Conservation (phyloP, 2,888 invertebrate genomes). For the Hirudinaria manillensis region DNA sequence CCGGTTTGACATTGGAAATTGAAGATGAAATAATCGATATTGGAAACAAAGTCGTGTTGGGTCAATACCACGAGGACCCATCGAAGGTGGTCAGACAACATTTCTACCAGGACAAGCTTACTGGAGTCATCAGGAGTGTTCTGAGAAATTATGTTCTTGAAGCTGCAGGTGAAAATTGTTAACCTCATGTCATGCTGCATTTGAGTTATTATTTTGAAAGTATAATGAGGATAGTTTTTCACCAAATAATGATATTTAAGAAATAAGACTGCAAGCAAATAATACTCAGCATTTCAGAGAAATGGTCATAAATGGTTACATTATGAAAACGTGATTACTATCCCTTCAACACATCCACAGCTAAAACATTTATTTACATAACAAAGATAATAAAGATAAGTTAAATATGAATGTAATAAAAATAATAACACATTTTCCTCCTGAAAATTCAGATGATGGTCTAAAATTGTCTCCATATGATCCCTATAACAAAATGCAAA, state of each 20-base stretch:
- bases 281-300: no score
- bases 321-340: no score
- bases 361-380: no score
- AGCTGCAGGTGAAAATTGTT: conserved; percentile 13
- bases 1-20: conserved; percentile 29
- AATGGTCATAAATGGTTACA: no score
- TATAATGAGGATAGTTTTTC: neutral
- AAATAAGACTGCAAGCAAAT: no score
- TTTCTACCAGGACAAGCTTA: conserved; percentile 31
- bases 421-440: no score
- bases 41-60: conserved; percentile 22
- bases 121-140: conserved; percentile 32
- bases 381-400: no score
- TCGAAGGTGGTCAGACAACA: conserved; percentile 21
- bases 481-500: conserved; percentile 35
- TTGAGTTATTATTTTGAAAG: neutral
- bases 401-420: no score
- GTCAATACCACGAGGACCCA: conserved; percentile 18
- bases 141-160: conserved; percentile 30
- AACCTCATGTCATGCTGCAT: neutral
- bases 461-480: conserved; percentile 34
- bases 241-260: neutral
- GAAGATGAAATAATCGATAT: conserved; percentile 17
- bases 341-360: no score
- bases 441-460: conserved; percentile 1